Evolutionary conservation across 2,888 invertebrate genomes (phyloP), one percentile per base, ranked within the genome.

Genomic region (Pristionchus arcanus): DNA sequence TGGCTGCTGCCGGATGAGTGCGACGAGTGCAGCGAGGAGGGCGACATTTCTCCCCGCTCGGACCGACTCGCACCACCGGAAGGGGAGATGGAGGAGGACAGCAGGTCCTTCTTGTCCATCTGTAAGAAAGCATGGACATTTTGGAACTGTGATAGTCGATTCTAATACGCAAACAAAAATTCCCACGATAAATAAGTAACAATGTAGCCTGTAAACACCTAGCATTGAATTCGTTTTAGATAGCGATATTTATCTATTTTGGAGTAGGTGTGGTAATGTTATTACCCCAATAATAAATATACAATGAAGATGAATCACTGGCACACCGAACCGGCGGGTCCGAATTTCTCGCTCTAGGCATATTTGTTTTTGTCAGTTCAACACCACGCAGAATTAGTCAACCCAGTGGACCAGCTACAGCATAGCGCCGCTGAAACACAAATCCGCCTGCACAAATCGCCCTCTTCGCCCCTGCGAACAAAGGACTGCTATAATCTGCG

Each of bases 81-180:
- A 15, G 63, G 86, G n/a, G 87, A 59, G 59, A 85, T 34, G 34
- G 84, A 28, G 28, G 84, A 85, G 21, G 87, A 49, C 9, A 66
- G 87, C 28, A 87, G 87, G 28, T 87, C 87, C 68, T 87, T 87
- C 87, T 87, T 87, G 68, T 87, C 87, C 87, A 87, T 87, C 87
- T 87, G 49, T 2, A 71, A 87, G 4, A 42, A 42, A 42, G 42
- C 9, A 42, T 42, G 3, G 3, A 42, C 42, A 42, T 42, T 42
- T 42, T 42, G n/a, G n/a, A n/a, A 42, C 42, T 42, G 42, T 5
- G 3, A 42, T 3, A 42, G 42, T 3, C 42, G 13, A 49, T 49
- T 49, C 11, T 9, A 49, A 11, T 7, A 49, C 13, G 11, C 42
- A 0, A 49, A 9, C 11, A 9, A 1, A 49, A 0, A 9, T 11